A percentile compares a stretch with the other conserved stretches of the same genome.
phyloP scores from a whole-genome alignment of 2,888 invertebrate genomes.

The Meiosimyza decipiens region DNA sequence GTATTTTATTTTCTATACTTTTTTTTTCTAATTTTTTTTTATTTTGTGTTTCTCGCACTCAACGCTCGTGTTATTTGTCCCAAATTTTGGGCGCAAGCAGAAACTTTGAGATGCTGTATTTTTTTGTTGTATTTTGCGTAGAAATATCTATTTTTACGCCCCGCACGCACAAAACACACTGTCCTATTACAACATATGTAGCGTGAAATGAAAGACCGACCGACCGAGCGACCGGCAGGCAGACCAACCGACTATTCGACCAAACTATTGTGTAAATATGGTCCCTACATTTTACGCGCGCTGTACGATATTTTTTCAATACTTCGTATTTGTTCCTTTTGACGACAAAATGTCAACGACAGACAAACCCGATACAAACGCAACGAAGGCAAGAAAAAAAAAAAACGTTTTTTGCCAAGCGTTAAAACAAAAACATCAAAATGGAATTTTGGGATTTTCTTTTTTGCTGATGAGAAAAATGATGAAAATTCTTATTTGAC shows the following conservation, averaged over 20 bases:
- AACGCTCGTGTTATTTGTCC: constrained; percentile 1
- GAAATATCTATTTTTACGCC: no score
- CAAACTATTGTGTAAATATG: neutral
- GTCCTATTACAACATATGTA: neutral
- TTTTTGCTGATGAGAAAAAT: no score
- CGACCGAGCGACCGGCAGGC: neutral
- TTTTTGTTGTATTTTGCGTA: no score
- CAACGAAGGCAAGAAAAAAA: no score
- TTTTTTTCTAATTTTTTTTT: neutral
- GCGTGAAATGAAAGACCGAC: neutral
- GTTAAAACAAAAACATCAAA: no score
- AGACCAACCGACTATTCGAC: constrained; percentile 4
- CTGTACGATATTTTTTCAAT: neutral
- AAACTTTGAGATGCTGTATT: no score
- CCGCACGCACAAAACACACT: no score
- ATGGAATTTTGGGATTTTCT: no score
- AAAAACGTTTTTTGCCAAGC: no score
- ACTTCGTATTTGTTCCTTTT: no score
- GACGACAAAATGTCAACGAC: neutral
- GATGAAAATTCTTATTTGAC: no score
- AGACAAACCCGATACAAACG: no score
- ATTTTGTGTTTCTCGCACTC: neutral
- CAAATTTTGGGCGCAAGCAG: constrained; percentile 15
- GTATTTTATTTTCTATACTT: neutral
- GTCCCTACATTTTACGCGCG: neutral